These are phyloP conservation scores for Dryas iulia DNA, from an alignment of 1,140 invertebrate species.

Conservation along the genomic window DNA sequence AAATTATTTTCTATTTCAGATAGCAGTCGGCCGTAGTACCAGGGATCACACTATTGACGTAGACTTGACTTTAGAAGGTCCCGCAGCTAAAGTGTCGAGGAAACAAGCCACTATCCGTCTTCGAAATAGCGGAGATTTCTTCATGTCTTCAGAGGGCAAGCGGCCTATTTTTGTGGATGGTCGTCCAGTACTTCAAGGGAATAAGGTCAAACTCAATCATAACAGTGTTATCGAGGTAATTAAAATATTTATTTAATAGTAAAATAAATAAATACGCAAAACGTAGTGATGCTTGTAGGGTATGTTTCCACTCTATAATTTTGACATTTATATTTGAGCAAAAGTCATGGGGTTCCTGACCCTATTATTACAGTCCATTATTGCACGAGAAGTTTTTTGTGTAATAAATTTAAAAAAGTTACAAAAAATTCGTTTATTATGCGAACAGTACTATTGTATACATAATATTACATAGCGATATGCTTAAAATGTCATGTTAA, in stretches of 20 bases:
- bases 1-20: slow-evolving; percentile 79
- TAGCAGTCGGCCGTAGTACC: slow-evolving; percentile 94
- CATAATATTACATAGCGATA: not conserved
- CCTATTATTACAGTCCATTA: too few relatives aligned
- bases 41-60: slow-evolving; percentile 96
- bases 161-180: slow-evolving; percentile 96
- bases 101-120: slow-evolving; percentile 94
- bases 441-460: not conserved
- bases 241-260: not conserved
- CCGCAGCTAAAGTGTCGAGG: slow-evolving; percentile 91
- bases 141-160: slow-evolving; percentile 97
- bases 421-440: not conserved
- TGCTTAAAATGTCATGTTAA: slow-evolving; percentile 10
- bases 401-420: not conserved
- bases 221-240: slow-evolving; percentile 97
- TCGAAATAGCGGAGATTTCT: slow-evolving; percentile 95
- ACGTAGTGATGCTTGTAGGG: too few relatives aligned
- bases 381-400: too few relatives aligned
- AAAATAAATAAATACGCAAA: not conserved
- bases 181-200: slow-evolving; percentile 91
- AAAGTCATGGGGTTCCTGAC: too few relatives aligned
- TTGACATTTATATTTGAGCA: not conserved
- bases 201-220: slow-evolving; percentile 93
- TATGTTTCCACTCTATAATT: too few relatives aligned
- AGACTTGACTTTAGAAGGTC: slow-evolving; percentile 95